These are phyloP conservation scores for Panzeria rudis DNA, from an alignment of 2,888 invertebrate species.

Conservation along the genomic window DNA sequence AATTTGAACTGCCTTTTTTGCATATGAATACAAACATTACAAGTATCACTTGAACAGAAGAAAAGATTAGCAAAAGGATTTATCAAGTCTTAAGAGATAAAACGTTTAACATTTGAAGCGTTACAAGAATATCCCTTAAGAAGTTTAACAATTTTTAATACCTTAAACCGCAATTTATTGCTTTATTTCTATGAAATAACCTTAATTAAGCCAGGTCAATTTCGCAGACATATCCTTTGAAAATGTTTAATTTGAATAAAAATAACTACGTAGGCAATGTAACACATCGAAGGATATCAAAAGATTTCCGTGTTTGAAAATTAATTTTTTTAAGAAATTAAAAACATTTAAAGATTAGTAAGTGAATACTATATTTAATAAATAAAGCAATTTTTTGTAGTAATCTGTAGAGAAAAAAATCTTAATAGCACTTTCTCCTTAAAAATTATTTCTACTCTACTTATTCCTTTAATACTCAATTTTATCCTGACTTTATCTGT, in stretches of 20 bases:
- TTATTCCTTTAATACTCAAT: constrained; percentile 10
- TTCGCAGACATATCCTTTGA: background rate
- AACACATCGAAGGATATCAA: constrained; percentile 56
- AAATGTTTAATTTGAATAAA: background rate
- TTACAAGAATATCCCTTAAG: constrained; percentile 11
- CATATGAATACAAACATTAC: background rate
- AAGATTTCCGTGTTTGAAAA: background rate
- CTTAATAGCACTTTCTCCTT: constrained; percentile 21
- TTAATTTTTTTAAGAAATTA: constrained; percentile 10
- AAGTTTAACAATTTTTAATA: constrained; percentile 14
- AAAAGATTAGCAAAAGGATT: constrained; percentile 45
- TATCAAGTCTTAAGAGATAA: constrained; percentile 35
- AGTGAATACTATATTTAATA: background rate
- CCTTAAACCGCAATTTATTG: constrained; percentile 29
- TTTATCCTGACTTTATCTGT: constrained; percentile 29
- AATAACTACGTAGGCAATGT: constrained; percentile 15
- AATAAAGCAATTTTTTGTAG: background rate
- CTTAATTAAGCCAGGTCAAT: constrained; percentile 23
- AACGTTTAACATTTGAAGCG: background rate
- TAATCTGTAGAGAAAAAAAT: background rate
- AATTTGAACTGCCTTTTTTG: background rate
- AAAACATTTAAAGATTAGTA: constrained; percentile 38
- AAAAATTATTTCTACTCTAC: constrained; percentile 24
- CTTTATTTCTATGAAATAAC: background rate
- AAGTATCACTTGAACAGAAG: constrained; percentile 54